phyloP scores from a whole-genome alignment of 2,888 invertebrate genomes.

The Notodonta dromedarius region DNA sequence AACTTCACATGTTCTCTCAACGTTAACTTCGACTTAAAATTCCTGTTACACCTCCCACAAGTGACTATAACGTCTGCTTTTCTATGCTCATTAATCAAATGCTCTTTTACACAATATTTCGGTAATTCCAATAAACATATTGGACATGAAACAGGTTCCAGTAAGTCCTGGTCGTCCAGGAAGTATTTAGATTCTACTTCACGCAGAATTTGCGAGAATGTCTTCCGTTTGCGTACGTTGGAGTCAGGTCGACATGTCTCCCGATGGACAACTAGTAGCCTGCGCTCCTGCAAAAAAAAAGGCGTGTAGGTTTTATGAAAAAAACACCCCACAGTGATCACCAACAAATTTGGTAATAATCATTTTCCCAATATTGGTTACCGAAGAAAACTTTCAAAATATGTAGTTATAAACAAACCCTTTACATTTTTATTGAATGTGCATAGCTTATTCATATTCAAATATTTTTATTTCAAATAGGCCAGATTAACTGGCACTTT shows the following conservation, averaged over 20 bases:
- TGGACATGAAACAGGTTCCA: slow-evolving; percentile 36
- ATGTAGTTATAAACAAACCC: too few relatives aligned
- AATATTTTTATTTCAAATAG: too few relatives aligned
- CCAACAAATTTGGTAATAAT: too few relatives aligned
- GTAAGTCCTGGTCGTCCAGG: slow-evolving; percentile 22
- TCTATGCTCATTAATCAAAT: slow-evolving; percentile 43
- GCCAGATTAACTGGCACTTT: too few relatives aligned
- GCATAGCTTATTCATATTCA: too few relatives aligned
- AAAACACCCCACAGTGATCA: not conserved
- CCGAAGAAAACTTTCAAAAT: too few relatives aligned
- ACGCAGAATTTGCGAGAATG: slow-evolving; percentile 41
- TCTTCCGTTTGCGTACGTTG: slow-evolving; percentile 38
- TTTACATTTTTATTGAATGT: too few relatives aligned
- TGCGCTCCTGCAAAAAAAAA: slow-evolving; percentile 22
- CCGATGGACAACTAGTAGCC: slow-evolving; percentile 30
- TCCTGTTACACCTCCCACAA: slow-evolving; percentile 43
- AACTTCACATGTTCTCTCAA: slow-evolving; percentile 49
- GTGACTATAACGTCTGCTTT: slow-evolving; percentile 35
- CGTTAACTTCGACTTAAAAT: slow-evolving; percentile 49
- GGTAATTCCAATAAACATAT: slow-evolving; percentile 46
- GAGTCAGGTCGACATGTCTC: slow-evolving; percentile 38
- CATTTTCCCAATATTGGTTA: too few relatives aligned
- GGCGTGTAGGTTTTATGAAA: not conserved
- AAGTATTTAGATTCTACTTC: slow-evolving; percentile 37
- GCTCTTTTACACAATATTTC: slow-evolving; percentile 41